Evolutionary conservation across 2,797 vertebrate species (phyloP), one percentile per base, ranked within the genome.

Genomic region (Sternotherus odoratus): DNA sequence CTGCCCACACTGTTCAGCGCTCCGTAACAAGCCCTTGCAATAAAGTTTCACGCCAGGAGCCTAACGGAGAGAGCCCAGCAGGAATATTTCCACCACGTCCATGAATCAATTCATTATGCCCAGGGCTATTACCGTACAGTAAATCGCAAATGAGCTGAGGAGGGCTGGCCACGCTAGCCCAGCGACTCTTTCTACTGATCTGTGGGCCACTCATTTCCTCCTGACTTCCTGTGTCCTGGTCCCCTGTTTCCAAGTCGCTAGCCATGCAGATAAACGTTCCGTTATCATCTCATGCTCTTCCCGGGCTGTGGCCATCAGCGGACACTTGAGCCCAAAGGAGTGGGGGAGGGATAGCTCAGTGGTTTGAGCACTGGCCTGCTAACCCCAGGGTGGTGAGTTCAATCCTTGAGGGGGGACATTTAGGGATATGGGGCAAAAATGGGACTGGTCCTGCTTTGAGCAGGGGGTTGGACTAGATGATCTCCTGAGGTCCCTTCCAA

Each of bases 91-190:
- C 96, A 88, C 85, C 87, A 0, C 16, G 33, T 51, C 91, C 94
- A 94, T 96, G 90, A 97, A 96, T 96, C 56, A 5, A 92, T 85
- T 72, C 93, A 96, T 96, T 97, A 93, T 96, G 87, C 84, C 1
- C 19, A 23, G 48, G 79, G 79, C 39, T 28, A 39, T 19, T 8
- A 12, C 53, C 1, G 10, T 50, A 50, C 48, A 4, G n/a, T 69
- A 39, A 75, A 75, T 75, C 43, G 15, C 72, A 75, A 48, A 75
- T 7, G 7, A 48, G 24, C 46, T 5, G 43, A 48, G 26, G 72
- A 48, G 5, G 72, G 43, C 16, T 75, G 24, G 72, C 30, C 2
- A 5, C 78, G 89, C 92, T 82, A 82, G 85, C 83, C 26, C 43
- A 48, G 9, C 72, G 8, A 30, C 43, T 46, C 43, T 17, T 46